phyloP scores from a whole-genome alignment of 2,797 vertebrate species.

The Poecilia gillii region DNA sequence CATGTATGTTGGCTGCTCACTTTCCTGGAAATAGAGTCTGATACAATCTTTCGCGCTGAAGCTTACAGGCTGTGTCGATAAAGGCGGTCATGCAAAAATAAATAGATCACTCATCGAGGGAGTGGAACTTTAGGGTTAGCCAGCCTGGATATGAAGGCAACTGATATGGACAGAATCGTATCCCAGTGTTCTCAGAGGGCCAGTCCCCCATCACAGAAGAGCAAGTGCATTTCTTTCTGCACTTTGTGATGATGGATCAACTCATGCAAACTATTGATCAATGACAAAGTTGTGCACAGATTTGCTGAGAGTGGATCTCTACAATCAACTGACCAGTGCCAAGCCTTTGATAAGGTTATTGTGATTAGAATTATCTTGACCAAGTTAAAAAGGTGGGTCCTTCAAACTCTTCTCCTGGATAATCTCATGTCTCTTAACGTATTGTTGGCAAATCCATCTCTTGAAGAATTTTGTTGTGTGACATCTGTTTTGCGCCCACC shows the following conservation, averaged over 20 bases:
- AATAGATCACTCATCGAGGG: constrained; percentile 74
- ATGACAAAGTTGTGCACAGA: constrained; percentile 24
- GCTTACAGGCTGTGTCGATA: constrained; percentile 69
- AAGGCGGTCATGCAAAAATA: constrained; percentile 77
- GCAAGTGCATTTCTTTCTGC: constrained; percentile 55
- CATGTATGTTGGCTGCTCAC: constrained; percentile 53
- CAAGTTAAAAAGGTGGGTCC: constrained; percentile 56
- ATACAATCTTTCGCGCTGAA: constrained; percentile 68
- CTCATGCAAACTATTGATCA: constrained; percentile 32
- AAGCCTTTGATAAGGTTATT: constrained; percentile 76
- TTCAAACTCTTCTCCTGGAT: constrained; percentile 58
- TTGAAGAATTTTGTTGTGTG: neutral
- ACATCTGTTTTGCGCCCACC: neutral
- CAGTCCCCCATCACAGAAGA: constrained; percentile 35
- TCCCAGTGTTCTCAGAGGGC: constrained; percentile 60
- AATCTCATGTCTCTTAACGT: neutral
- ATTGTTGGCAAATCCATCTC: neutral
- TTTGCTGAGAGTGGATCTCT: constrained; percentile 36
- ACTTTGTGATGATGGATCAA: constrained; percentile 49
- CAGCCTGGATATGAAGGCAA: constrained; percentile 55
- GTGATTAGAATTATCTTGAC: constrained; percentile 56
- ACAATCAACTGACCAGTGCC: constrained; percentile 74
- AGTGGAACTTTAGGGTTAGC: constrained; percentile 71
- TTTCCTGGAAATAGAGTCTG: constrained; percentile 62
- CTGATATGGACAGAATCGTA: constrained; percentile 63